These are phyloP conservation scores for Pyrrhura leucotis DNA, from an alignment of 2,797 vertebrate genomes.

Conservation along the genomic window DNA sequence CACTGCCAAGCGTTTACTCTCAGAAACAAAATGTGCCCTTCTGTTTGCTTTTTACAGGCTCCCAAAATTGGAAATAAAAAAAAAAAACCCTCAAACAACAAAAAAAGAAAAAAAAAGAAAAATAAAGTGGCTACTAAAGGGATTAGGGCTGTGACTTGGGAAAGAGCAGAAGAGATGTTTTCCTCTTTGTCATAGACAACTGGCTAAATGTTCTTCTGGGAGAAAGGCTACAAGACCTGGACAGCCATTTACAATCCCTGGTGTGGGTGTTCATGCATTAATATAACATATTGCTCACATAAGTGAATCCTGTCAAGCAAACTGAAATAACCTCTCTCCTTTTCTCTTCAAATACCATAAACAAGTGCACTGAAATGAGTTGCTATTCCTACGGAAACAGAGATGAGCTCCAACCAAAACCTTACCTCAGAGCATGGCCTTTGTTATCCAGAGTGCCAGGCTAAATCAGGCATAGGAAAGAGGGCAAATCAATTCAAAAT, in stretches of 20 bases:
- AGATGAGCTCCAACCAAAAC: neutral
- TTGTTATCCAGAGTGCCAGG: neutral
- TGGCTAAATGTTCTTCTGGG: neutral
- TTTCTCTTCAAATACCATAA: conserved; percentile 52
- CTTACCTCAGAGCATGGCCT: neutral
- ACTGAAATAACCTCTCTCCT: conserved; percentile 34
- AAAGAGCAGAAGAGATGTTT: neutral
- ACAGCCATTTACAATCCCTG: neutral
- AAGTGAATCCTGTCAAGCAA: conserved; percentile 33
- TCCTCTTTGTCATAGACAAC: neutral
- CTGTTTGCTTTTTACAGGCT: neutral
- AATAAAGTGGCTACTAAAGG: neutral
- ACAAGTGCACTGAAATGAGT: conserved; percentile 20
- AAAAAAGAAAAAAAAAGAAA: neutral
- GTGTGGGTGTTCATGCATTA: neutral
- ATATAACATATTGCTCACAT: conserved; percentile 5
- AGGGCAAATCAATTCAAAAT: neutral
- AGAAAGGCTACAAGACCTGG: neutral
- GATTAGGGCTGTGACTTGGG: neutral
- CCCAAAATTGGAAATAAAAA: neutral
- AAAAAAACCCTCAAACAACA: neutral
- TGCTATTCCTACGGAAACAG: conserved; percentile 53
- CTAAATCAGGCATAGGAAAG: neutral
- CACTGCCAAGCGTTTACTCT: neutral
- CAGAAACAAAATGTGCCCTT: neutral